phyloP scores from a whole-genome alignment of 2,797 vertebrate genomes.

The Alfaro cultratus region DNA sequence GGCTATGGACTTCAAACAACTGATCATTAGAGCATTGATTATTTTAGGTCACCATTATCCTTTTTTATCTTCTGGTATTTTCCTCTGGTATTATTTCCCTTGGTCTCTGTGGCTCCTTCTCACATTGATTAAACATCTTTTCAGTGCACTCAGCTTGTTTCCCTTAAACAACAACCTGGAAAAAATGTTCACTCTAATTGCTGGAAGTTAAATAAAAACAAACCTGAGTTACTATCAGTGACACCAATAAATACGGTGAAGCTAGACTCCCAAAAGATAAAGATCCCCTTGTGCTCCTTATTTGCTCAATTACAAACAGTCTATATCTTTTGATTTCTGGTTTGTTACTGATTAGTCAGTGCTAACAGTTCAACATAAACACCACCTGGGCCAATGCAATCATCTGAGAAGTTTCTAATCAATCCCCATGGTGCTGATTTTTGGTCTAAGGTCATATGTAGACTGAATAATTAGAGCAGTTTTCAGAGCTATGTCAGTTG shows the following conservation, averaged over 20 bases:
- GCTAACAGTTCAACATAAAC: conserved; percentile 58
- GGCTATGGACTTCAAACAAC: not conserved
- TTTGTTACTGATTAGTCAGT: conserved; percentile 47
- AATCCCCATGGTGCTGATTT: conserved; percentile 67
- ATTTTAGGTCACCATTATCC: conserved; percentile 9
- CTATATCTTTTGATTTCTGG: conserved; percentile 49
- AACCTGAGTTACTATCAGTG: conserved; percentile 3
- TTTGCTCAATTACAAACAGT: conserved; percentile 18
- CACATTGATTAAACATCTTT: not conserved
- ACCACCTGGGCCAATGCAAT: conserved; percentile 29
- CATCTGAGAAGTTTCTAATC: conserved; percentile 67
- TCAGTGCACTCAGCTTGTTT: not conserved
- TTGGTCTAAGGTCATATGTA: conserved; percentile 65
- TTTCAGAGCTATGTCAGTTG: conserved; percentile 43
- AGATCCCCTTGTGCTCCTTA: conserved; percentile 23
- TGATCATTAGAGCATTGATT: conserved; percentile 34
- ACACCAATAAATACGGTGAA: conserved; percentile 10
- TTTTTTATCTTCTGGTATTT: conserved; percentile 8
- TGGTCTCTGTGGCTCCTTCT: not conserved
- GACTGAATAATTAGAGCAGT: conserved; percentile 61
- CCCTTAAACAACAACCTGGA: not conserved
- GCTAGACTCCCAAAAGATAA: not conserved
- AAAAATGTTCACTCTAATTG: conserved; percentile 13
- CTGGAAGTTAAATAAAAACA: conserved; percentile 17
- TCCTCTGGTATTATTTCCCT: not conserved